Evolutionary conservation across 2,797 vertebrate genomes (phyloP).

Genomic region (Spinibarbus caldwelli): DNA sequence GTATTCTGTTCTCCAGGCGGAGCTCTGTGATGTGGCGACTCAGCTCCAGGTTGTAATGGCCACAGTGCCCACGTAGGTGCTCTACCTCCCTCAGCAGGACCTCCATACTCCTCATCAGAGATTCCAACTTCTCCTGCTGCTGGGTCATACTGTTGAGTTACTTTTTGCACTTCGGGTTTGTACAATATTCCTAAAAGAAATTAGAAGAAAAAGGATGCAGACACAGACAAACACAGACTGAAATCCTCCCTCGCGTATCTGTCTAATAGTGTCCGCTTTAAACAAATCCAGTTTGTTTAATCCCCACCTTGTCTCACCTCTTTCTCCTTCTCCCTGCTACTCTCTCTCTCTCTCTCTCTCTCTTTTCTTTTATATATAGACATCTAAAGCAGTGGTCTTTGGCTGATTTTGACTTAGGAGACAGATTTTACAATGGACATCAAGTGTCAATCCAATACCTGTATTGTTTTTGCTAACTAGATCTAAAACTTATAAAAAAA

Average conservation of each 20-base stretch:
- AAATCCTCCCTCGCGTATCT: not conserved
- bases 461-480: not conserved
- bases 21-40: constrained; percentile 76
- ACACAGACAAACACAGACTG: constrained; percentile 2
- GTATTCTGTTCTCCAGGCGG: constrained; percentile 80
- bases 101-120: constrained; percentile 86
- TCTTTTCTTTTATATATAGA: constrained; percentile 27
- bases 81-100: constrained; percentile 85
- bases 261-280: constrained; percentile 54
- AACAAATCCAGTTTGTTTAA: constrained; percentile 62
- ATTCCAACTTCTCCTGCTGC: constrained; percentile 73
- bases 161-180: constrained; percentile 53
- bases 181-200: constrained; percentile 41
- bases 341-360: too few species aligned
- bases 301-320: constrained; percentile 55
- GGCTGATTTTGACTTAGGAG: not conserved
- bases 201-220: not conserved
- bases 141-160: constrained; percentile 26
- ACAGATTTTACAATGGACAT: not conserved
- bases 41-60: constrained; percentile 80
- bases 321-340: not conserved
- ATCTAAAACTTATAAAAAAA: not conserved
- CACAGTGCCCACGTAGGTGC: constrained; percentile 82
- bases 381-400: not conserved
- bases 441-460: not conserved